Evolutionary conservation across 92 coral and sea anemone species (phyloP).

Genomic region (Meandrina meandrites): DNA sequence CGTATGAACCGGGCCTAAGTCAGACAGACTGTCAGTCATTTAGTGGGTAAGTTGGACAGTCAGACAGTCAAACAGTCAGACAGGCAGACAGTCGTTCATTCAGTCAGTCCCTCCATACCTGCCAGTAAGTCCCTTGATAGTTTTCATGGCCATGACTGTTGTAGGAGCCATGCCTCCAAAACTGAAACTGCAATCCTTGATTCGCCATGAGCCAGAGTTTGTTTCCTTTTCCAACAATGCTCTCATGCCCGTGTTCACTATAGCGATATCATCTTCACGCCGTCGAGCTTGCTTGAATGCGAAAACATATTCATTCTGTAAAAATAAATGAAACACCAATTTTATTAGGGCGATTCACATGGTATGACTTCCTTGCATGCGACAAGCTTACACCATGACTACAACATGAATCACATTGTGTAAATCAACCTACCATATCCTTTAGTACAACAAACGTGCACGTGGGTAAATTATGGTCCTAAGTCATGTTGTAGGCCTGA

Average conservation of each 20-base stretch:
- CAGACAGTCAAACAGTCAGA: too few species aligned
- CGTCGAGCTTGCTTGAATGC: constrained; percentile 90
- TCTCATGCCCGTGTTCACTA: constrained; percentile 86
- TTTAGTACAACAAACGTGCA: too few species aligned
- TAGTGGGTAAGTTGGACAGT: too few species aligned
- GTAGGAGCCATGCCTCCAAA: constrained; percentile 95
- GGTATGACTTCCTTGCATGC: too few species aligned
- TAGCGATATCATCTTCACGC: constrained; percentile 92
- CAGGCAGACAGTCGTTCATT: background rate
- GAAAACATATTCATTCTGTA: constrained; percentile 74
- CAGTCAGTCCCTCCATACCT: constrained; percentile 37
- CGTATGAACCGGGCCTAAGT: too few species aligned
- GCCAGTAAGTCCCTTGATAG: constrained; percentile 71
- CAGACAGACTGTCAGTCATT: too few species aligned
- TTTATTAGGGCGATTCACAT: too few species aligned
- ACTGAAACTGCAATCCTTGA: constrained; percentile 78
- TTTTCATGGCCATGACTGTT: constrained; percentile 85
- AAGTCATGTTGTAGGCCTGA: too few species aligned
- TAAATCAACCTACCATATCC: too few species aligned
- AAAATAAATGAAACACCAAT: background rate
- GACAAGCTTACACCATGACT: too few species aligned
- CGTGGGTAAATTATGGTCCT: too few species aligned
- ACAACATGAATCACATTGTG: too few species aligned
- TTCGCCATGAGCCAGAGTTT: constrained; percentile 46
- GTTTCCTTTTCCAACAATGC: constrained; percentile 58